A percentile compares a stretch with the other conserved stretches of the same genome.
These are phyloP conservation scores for Xyliphius kryptos DNA, from an alignment of 2,113 vertebrate genomes.

Conservation along the genomic window DNA sequence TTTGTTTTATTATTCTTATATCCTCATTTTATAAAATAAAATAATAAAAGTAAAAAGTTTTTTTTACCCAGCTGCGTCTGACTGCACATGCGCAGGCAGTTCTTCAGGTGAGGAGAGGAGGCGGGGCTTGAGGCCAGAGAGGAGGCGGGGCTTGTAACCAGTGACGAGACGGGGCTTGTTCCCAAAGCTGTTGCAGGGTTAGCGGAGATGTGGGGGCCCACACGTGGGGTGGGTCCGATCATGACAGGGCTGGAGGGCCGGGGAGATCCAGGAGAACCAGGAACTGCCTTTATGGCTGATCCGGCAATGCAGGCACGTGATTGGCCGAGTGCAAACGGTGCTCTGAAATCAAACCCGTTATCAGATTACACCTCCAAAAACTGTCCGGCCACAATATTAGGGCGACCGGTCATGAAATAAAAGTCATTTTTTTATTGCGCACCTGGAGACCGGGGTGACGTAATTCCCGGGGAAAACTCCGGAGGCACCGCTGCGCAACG, in stretches of 20 bases:
- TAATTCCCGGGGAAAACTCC: slow-evolving; percentile 98
- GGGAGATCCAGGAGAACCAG: slow-evolving; percentile 62
- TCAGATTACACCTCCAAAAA: slow-evolving; percentile 3
- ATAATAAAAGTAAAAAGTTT: background rate
- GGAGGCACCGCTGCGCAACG: slow-evolving; percentile 80
- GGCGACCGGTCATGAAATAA: background rate
- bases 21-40: too few relatives aligned
- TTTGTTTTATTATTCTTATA: background rate
- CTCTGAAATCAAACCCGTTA: slow-evolving; percentile 66
- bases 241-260: slow-evolving; percentile 64
- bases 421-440: background rate
- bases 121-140: slow-evolving; percentile 65
- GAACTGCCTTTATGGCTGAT: slow-evolving; percentile 59
- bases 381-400: too few relatives aligned
- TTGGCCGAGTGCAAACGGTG: slow-evolving; percentile 74
- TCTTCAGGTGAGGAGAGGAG: slow-evolving; percentile 71
- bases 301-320: slow-evolving; percentile 58
- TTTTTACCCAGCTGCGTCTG: slow-evolving; percentile 82
- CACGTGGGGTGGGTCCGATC: slow-evolving; percentile 59
- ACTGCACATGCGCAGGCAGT: slow-evolving; percentile 73
- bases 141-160: slow-evolving; percentile 58
- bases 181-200: slow-evolving; percentile 55
- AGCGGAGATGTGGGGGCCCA: slow-evolving; percentile 55
- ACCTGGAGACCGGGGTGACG: slow-evolving; percentile 95
- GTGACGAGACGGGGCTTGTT: slow-evolving; percentile 50